These are phyloP conservation scores for Dilophus febrilis DNA, from an alignment of 2,888 invertebrate genomes.

Conservation along the genomic window DNA sequence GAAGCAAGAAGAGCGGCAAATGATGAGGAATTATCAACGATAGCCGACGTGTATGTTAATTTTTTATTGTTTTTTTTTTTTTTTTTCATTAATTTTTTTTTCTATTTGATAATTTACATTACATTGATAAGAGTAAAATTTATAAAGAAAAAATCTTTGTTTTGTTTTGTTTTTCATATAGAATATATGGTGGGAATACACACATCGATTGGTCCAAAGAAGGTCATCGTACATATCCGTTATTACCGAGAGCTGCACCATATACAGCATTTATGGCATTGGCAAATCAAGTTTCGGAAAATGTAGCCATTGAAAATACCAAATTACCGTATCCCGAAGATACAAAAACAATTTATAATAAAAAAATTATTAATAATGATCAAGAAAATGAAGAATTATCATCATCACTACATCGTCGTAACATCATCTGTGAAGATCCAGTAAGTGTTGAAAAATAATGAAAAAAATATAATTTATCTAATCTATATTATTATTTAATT, in stretches of 20 bases:
- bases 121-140: neutral
- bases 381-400: too few relatives aligned
- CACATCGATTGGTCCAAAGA: constrained; percentile 71
- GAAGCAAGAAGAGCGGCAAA: constrained; percentile 83
- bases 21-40: constrained; percentile 74
- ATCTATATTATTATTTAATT: too few relatives aligned
- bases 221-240: constrained; percentile 65
- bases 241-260: constrained; percentile 68
- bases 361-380: too few relatives aligned
- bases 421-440: too few relatives aligned
- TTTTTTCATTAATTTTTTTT: constrained; percentile 5
- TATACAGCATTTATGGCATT: constrained; percentile 70
- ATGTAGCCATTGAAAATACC: too few relatives aligned
- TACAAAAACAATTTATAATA: too few relatives aligned
- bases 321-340: too few relatives aligned
- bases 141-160: neutral
- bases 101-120: neutral
- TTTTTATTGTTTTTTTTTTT: constrained; percentile 7
- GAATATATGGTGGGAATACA: constrained; percentile 49
- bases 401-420: too few relatives aligned
- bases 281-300: constrained; percentile 61
- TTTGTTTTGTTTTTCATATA: constrained; percentile 14
- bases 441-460: too few relatives aligned
- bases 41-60: constrained; percentile 78
- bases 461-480: too few relatives aligned